Evolutionary conservation across 2,888 invertebrate species (phyloP), one percentile per base, ranked within the genome.

Genomic region (Petrolisthes cinctipes): DNA sequence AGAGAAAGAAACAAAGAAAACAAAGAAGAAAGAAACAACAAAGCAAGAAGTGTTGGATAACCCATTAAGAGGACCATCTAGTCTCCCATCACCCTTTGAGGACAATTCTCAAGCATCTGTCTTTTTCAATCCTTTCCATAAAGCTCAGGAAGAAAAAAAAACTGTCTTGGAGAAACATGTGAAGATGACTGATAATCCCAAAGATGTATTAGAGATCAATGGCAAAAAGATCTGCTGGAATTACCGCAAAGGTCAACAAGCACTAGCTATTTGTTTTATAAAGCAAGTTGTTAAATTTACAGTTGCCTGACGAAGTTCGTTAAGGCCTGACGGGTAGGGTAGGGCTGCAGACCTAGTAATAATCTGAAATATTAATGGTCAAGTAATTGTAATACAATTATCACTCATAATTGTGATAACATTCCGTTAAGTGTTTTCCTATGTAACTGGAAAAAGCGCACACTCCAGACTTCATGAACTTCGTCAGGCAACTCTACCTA

Each of bases 201-300:
- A 95, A 91, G 95, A 95, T 92, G 95, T 95, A n/a, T 95, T 95
- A 91, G 95, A 95, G 93, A 96, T 97, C 91, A 97, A 97, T 92
- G 97, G 97, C 0, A 96, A 96, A 92, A 96, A 96, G 92, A 96
- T 98, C 90, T 98, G 98, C 93, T 98, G 97, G 97, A 98, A 97
- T 93, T 97, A 97, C 92, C 94, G 97, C 68, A 97, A 97, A 92
- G 97, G 98, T 0, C 37, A 37, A 37, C 37, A 37, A 37, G 37
- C 81, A 66, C 37, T 78, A 37, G 37, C 37, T 37, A 37, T 37
- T 37, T 37, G 37, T 37, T 37, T 37, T 37, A 37, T 37, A 37
- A 37, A 37, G 37, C 37, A 37, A 37, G 37, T 37, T 37, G 37
- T 37, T 37, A 37, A 37, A 37, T 37, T 37, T 37, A 37, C 37